A percentile compares a stretch with the other conserved stretches of the same genome.
These are phyloP conservation scores for Apotomis turbidana DNA, from an alignment of 2,888 invertebrate species.

Conservation along the genomic window DNA sequence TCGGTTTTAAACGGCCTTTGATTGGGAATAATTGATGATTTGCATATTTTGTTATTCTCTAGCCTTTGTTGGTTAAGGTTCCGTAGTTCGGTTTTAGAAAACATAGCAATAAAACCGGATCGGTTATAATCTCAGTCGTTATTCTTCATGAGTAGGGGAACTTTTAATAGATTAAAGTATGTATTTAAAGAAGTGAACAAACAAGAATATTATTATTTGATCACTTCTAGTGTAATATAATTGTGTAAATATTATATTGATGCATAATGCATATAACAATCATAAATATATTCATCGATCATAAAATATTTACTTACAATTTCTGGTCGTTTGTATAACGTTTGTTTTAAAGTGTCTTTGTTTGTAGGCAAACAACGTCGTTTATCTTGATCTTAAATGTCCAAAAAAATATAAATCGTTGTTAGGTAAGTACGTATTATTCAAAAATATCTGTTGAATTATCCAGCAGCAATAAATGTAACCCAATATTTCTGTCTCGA, in stretches of 20 bases:
- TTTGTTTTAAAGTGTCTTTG: no score
- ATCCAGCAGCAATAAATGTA: slow-evolving; percentile 4
- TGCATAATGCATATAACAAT: no score
- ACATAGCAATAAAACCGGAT: not conserved
- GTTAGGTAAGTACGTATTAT: not conserved
- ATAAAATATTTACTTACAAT: no score
- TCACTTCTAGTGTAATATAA: no score
- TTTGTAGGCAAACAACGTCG: not conserved
- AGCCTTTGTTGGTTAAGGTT: slow-evolving; percentile 11
- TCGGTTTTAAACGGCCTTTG: slow-evolving; percentile 24
- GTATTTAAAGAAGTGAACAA: no score
- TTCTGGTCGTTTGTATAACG: no score
- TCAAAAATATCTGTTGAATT: not conserved
- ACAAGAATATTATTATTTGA: no score
- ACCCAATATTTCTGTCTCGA: slow-evolving; percentile 12
- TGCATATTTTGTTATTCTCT: slow-evolving; percentile 24
- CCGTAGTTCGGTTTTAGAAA: not conserved
- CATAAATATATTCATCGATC: no score
- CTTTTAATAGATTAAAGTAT: no score
- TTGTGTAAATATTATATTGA: no score
- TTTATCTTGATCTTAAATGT: not conserved
- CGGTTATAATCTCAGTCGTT: no score
- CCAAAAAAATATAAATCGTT: not conserved
- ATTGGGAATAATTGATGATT: slow-evolving; percentile 27
- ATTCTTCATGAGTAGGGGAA: no score